Evolutionary conservation across 2,888 invertebrate species (phyloP), one percentile per base, ranked within the genome.

Genomic region (Carpatolechia fugitivella): DNA sequence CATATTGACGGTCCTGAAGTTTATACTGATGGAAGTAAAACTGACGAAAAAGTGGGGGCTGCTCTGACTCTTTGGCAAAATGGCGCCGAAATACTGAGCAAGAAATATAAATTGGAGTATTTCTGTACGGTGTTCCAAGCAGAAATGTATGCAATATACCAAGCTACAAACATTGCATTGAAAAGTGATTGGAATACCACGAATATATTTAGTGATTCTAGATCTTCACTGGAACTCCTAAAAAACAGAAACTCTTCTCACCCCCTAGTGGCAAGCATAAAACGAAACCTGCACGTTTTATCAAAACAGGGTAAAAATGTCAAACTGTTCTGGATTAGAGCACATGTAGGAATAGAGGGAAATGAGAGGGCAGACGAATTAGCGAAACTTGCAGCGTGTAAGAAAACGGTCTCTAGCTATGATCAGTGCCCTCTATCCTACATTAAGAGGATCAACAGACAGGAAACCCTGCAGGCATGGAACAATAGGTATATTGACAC

Each of bases 81-180:
- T 1, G 46, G 20, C 2, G 7, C 13, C 3, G 46, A 46, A n/a
- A 24, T 4, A 46, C 7, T n/a, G 46, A 50, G 49, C 44, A 29
- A 18, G 6, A 55, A 49, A 41, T 35, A 46, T 29, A 33, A 20
- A 8, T 49, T 58, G n/a, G 5, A 40, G 11, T 10, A 18, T 8
- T n/a, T n/a, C n/a, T 50, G 55, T 24, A 41, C 55, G 0, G 55
- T 55, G 10, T 55, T 35, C 14, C 53, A 54, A 36, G 53, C 53
- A 0, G 53, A 54, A 29, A 11, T 54, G 47, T 35, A 35, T 2
- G 53, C 53, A 1, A 1, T 46, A 1, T 30, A 6, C 1, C 7
- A 20, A 29, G 52, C 52, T 2, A 44, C 44, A 3, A 11, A 13
- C n/a, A 1, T 14, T n/a, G 29, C 18, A n/a, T 0, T 7, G 6